Evolutionary conservation across 1,140 invertebrate species (phyloP).

Genomic region (Drosophila carrolli): DNA sequence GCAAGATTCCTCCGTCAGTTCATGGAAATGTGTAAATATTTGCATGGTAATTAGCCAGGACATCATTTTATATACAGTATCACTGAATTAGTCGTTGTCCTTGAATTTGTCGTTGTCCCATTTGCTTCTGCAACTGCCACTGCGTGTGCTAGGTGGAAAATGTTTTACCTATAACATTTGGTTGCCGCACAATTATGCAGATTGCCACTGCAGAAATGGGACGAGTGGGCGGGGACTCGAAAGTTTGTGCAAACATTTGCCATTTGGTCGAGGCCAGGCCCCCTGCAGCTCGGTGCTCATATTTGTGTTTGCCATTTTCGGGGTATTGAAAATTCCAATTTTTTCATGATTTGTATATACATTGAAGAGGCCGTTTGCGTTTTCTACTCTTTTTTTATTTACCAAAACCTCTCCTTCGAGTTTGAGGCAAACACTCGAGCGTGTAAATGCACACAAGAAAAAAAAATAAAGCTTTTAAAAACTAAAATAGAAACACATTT

Average conservation of each 20-base stretch:
- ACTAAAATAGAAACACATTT: slow-evolving; percentile 82
- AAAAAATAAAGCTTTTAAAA: slow-evolving; percentile 43
- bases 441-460: slow-evolving; percentile 61
- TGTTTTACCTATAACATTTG: slow-evolving; percentile 36
- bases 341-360: slow-evolving; percentile 76
- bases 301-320: slow-evolving; percentile 49
- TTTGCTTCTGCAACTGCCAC: slow-evolving; percentile 10
- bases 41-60: slow-evolving; percentile 73
- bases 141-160: slow-evolving; percentile 36
- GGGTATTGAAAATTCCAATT: slow-evolving; percentile 67
- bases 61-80: slow-evolving; percentile 36
- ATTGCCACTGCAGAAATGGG: slow-evolving; percentile 50
- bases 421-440: slow-evolving; percentile 66
- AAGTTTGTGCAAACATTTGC: slow-evolving; percentile 71
- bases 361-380: slow-evolving; percentile 52
- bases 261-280: slow-evolving; percentile 46
- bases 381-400: slow-evolving; percentile 27
- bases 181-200: slow-evolving; percentile 74
- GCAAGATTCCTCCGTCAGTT: slow-evolving; percentile 42
- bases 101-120: slow-evolving; percentile 54
- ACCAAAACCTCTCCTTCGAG: slow-evolving; percentile 35
- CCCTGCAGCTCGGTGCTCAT: slow-evolving; percentile 43
- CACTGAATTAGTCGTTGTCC: slow-evolving; percentile 50
- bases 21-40: slow-evolving; percentile 59
- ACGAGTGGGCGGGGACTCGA: slow-evolving; percentile 13